Evolutionary conservation across 2,113 vertebrate genomes (phyloP), one percentile per base, ranked within the genome.

Genomic region (Ciconia boyciana): DNA sequence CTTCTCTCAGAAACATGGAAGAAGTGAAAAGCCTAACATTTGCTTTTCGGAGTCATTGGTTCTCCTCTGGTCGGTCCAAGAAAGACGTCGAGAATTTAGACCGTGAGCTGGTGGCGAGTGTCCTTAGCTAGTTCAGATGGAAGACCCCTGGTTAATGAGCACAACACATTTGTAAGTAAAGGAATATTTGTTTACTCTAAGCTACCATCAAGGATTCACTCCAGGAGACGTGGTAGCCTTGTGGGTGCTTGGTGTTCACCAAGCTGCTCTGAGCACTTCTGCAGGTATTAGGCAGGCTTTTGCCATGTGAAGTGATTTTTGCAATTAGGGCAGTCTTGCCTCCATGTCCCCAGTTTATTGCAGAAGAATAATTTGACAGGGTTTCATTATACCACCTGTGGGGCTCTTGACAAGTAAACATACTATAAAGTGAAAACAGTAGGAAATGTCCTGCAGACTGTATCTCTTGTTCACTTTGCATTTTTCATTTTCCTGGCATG

Each of bases 191-290:
- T 20, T 90, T 28, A 15, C 58, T 31, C 31, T 41, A 32, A 84
- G 57, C 19, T 57, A 4, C 26, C 3, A 0, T 6, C 39, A 41
- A 5, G 7, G 28, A 29, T 46, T 76, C 34, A 8, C 15, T 13
- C 22, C 39, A 34, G 76, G 25, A 44, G 15, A 3, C 0, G 0
- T 1, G 14, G 43, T 41, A 69, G 68, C 55, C 41, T 44, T 15
- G 11, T 4, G 39, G 44, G 17, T 34, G 14, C 32, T 21, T 36
- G 55, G 51, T 8, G 10, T 26, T 58, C 44, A 58, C 17, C 5
- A 3, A 75, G 58, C 9, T 17, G 7, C 79, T 20, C 51, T 1
- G n/a, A 51, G 31, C 41, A 19, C 31, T 70, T 51, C 41, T 43
- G 25, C 41, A 41, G 58, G 71, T 2, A 28, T 34, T 10, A 55